phyloP scores from a whole-genome alignment of 1,140 invertebrate species.

The Bemisia tabaci region DNA sequence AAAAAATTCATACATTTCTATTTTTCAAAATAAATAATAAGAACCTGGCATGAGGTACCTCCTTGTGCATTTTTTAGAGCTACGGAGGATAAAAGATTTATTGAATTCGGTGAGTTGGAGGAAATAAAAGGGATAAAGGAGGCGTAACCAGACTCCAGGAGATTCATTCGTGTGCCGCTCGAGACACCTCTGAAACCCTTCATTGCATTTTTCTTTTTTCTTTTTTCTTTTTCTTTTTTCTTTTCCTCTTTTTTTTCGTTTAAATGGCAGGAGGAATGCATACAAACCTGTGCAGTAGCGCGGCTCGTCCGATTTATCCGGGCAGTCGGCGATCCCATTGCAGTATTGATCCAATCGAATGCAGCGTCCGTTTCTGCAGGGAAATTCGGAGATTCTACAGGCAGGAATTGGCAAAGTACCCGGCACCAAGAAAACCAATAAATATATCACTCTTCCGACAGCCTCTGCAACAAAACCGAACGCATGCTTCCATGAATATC shows the following conservation, averaged over 20 bases:
- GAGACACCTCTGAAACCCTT: neutral
- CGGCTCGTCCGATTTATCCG: slow-evolving; percentile 70
- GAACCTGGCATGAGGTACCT: too few relatives aligned
- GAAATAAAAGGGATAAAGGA: neutral
- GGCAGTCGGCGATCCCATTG: slow-evolving; percentile 67
- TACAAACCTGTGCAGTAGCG: slow-evolving; percentile 56
- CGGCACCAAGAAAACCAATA: neutral
- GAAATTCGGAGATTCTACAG: slow-evolving; percentile 62
- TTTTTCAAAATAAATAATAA: too few relatives aligned
- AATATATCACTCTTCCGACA: neutral
- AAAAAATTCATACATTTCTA: too few relatives aligned
- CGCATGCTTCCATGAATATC: too few relatives aligned
- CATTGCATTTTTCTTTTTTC: neutral
- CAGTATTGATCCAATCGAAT: slow-evolving; percentile 73
- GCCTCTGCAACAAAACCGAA: neutral
- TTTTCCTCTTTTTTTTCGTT: neutral
- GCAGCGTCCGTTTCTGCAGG: slow-evolving; percentile 62
- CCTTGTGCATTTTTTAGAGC: too few relatives aligned
- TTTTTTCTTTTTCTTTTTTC: neutral
- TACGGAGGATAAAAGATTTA: too few relatives aligned
- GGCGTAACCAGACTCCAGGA: slow-evolving; percentile 4
- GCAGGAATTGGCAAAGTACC: slow-evolving; percentile 33
- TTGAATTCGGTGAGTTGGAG: too few relatives aligned
- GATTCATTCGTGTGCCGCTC: slow-evolving; percentile 3
- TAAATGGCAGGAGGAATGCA: neutral